Evolutionary conservation across 2,113 vertebrate genomes (phyloP).

Genomic region (Pelusios castaneus): DNA sequence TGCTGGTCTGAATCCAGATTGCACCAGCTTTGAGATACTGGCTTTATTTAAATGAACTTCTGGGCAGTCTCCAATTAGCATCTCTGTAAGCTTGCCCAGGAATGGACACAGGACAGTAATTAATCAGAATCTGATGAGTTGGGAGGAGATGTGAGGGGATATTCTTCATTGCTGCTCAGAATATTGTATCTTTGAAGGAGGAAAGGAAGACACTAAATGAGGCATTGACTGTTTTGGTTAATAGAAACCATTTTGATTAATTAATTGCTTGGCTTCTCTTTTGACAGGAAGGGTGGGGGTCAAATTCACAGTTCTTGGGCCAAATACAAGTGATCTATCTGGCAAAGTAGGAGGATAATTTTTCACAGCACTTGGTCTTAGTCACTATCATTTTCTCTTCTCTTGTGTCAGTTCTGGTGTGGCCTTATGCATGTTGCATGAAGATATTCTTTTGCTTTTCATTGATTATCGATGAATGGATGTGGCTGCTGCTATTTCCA

Average conservation of each 20-base stretch:
- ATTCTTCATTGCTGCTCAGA: neutral
- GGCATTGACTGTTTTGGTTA: neutral
- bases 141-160: neutral
- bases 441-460: conserved; percentile 57
- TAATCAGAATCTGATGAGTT: neutral
- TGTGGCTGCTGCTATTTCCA: conserved; percentile 52
- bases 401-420: neutral
- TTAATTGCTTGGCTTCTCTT: neutral
- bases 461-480: conserved; percentile 50
- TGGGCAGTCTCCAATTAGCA: neutral
- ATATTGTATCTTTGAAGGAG: neutral
- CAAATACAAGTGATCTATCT: neutral
- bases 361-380: neutral
- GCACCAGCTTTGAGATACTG: neutral
- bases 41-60: neutral
- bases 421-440: conserved; percentile 27
- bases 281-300: neutral
- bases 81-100: neutral
- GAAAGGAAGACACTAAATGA: neutral
- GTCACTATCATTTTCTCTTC: conserved; percentile 20
- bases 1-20: neutral
- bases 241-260: neutral
- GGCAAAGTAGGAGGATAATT: neutral
- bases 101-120: neutral
- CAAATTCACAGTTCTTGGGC: neutral